These are phyloP conservation scores for Eilema caniola DNA, from an alignment of 2,888 invertebrate genomes.

Conservation along the genomic window DNA sequence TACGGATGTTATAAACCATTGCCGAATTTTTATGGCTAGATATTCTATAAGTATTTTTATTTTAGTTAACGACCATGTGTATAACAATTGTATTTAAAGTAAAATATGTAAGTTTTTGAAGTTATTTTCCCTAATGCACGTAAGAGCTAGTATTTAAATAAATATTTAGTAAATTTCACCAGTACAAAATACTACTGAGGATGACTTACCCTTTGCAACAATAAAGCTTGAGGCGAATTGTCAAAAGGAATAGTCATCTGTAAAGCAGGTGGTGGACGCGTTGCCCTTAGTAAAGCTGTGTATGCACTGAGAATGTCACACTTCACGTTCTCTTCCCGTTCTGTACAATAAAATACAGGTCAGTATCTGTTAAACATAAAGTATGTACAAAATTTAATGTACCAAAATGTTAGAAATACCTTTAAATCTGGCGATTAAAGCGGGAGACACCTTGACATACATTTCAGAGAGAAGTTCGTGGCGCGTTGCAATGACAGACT, in stretches of 20 bases:
- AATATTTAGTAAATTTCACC: too few relatives aligned
- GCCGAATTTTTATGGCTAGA: too few relatives aligned
- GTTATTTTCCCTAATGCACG: too few relatives aligned
- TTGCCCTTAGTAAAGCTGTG: constrained; percentile 96
- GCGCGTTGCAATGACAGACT: constrained; percentile 97
- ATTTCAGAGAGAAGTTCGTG: constrained; percentile 96
- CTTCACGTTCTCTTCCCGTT: constrained; percentile 99
- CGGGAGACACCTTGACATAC: constrained; percentile 95
- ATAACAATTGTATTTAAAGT: too few relatives aligned
- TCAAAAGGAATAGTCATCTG: constrained; percentile 91
- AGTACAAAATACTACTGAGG: neutral
- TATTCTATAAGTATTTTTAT: too few relatives aligned
- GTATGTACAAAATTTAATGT: neutral
- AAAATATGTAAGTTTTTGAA: too few relatives aligned
- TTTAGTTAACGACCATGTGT: too few relatives aligned
- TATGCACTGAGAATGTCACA: constrained; percentile 99
- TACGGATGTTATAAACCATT: too few relatives aligned
- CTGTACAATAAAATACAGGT: constrained; percentile 74
- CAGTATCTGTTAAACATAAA: neutral
- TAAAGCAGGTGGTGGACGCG: constrained; percentile 90
- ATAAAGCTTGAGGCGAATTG: constrained; percentile 88
- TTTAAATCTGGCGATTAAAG: constrained; percentile 97
- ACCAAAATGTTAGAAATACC: constrained; percentile 79
- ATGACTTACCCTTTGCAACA: constrained; percentile 83
- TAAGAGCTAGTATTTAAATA: too few relatives aligned